Percentiles rank a stretch among this genome's conserved stretches.
Conservation (phyloP, 2,888 invertebrate species). For the Doris montereyensis region DNA sequence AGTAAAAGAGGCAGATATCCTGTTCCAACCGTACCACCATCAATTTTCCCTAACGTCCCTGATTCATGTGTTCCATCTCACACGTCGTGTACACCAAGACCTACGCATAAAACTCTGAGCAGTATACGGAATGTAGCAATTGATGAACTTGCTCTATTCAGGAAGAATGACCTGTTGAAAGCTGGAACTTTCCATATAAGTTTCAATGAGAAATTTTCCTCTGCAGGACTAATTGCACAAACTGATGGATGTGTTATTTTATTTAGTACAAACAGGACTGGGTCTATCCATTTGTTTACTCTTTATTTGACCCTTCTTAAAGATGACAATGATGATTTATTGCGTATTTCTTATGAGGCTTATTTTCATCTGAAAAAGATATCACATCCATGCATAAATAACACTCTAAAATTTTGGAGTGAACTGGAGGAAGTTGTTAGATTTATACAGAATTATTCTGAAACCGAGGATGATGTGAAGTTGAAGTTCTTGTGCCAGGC, state of each 20-base stretch:
- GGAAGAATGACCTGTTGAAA: neutral
- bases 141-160: neutral
- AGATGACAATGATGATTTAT: neutral
- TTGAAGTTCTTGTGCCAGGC: neutral
- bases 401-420: neutral
- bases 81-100: neutral
- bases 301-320: neutral
- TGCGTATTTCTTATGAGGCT: neutral
- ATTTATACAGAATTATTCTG: neutral
- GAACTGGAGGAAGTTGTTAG: neutral
- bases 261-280: neutral
- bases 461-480: neutral
- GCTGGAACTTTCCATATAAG: neutral
- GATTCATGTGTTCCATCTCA: neutral
- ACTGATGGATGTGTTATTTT: neutral
- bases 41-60: neutral
- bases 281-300: neutral
- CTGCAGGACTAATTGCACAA: neutral
- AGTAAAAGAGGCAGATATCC: neutral
- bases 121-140: too few relatives aligned
- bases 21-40: neutral
- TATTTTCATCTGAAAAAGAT: neutral
- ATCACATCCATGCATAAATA: neutral
- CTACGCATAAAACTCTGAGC: too few relatives aligned
- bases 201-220: neutral